phyloP scores from a whole-genome alignment of 2,113 vertebrate species.

The Thamnaconus septentrionalis region DNA sequence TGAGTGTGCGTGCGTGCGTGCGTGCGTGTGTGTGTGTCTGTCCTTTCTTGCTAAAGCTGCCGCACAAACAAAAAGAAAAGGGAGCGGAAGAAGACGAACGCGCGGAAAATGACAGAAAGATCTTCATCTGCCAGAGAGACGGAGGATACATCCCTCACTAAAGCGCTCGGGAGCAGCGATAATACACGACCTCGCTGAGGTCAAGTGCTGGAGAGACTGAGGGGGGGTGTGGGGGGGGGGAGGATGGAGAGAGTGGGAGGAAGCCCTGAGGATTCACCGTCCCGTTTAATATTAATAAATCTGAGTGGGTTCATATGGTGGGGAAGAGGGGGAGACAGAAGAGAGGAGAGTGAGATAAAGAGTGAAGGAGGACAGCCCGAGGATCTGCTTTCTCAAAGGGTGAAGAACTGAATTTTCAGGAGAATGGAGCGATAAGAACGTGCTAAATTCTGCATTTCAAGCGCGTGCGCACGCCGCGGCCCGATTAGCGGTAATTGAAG shows the following conservation, averaged over 20 bases:
- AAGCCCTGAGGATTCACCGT: conserved; percentile 21
- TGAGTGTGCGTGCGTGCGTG: no score
- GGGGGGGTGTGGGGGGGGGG: not conserved
- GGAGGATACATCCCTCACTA: not conserved
- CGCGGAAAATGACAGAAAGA: not conserved
- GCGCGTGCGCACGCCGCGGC: not conserved
- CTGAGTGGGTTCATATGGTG: conserved; percentile 23
- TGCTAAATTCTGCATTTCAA: not conserved
- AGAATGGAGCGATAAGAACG: not conserved
- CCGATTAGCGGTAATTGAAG: not conserved
- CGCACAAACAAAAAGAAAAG: no score
- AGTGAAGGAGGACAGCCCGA: conserved; percentile 1
- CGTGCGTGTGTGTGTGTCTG: no score
- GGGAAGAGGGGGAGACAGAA: conserved; percentile 14
- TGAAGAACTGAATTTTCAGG: not conserved
- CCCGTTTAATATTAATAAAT: conserved; percentile 40
- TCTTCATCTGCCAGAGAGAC: not conserved
- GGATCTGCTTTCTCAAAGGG: conserved; percentile 4
- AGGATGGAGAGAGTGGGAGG: conserved; percentile 9
- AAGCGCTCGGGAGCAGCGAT: not conserved
- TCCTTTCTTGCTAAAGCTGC: no score
- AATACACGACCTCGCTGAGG: not conserved
- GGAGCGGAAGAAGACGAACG: no score
- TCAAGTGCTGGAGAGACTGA: not conserved
- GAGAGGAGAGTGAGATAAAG: not conserved